These are phyloP conservation scores for Stramonita haemastoma DNA, from an alignment of 2,888 invertebrate genomes.

Conservation along the genomic window DNA sequence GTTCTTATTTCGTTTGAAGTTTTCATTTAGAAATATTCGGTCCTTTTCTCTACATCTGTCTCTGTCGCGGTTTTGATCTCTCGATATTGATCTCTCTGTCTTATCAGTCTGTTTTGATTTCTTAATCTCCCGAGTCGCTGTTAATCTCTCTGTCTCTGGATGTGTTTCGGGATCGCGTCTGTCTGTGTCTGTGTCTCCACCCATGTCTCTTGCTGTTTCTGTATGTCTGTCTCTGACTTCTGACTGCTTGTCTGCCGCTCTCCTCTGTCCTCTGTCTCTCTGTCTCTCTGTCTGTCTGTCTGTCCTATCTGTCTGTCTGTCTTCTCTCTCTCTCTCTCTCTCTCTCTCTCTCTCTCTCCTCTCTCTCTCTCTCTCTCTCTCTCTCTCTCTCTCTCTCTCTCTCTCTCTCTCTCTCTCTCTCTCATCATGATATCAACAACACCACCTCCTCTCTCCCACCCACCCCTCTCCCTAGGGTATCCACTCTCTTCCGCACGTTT, in stretches of 20 bases:
- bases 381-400: conserved; percentile 13
- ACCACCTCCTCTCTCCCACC: background rate
- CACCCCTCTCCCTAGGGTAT: background rate
- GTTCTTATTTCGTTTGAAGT: too few species aligned
- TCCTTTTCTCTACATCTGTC: background rate
- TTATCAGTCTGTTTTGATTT: background rate
- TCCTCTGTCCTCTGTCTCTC: background rate
- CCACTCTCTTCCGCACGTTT: too few species aligned
- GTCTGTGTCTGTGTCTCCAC: background rate
- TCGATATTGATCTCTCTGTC: background rate
- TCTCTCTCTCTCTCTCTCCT: background rate
- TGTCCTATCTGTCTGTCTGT: background rate
- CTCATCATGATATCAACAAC: background rate
- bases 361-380: conserved; percentile 16
- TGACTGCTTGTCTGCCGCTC: too few species aligned
- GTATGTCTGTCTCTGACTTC: too few species aligned
- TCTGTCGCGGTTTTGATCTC: background rate
- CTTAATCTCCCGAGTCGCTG: background rate
- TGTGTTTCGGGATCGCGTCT: background rate
- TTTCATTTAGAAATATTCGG: too few species aligned
- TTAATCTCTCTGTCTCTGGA: conserved; percentile 25
- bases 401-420: background rate
- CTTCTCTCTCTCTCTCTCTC: conserved; percentile 17
- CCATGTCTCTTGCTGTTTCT: background rate
- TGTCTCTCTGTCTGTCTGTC: background rate